Evolutionary conservation across 2,888 invertebrate genomes (phyloP).

Genomic region (Andricus curvator): DNA sequence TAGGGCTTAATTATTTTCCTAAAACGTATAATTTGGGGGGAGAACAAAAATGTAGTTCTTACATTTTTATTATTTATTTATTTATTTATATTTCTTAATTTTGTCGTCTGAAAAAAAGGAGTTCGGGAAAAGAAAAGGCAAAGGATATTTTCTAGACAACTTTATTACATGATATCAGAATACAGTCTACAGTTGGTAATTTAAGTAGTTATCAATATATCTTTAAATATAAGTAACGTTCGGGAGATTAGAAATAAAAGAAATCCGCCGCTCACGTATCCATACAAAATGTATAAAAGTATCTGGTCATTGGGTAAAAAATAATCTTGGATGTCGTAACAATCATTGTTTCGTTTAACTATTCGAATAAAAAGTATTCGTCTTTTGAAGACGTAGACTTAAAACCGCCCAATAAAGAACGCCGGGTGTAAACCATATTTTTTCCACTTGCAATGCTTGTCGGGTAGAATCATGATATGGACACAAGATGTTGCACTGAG

Average conservation of each 20-base stretch:
- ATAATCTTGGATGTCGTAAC: slow-evolving; percentile 66
- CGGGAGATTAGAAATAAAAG: slow-evolving; percentile 69
- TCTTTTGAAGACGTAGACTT: slow-evolving; percentile 29
- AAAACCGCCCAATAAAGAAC: slow-evolving; percentile 24
- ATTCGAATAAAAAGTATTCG: slow-evolving; percentile 63
- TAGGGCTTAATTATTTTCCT: too few species aligned
- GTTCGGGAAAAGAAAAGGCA: not conserved
- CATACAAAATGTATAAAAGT: slow-evolving; percentile 70
- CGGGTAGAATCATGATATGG: slow-evolving; percentile 51
- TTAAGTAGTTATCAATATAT: slow-evolving; percentile 72
- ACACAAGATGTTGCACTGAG: slow-evolving; percentile 61
- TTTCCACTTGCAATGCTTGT: slow-evolving; percentile 42
- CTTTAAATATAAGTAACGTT: slow-evolving; percentile 75
- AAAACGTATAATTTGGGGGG: too few species aligned
- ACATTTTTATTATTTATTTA: too few species aligned
- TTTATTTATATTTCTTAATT: too few species aligned
- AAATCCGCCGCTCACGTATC: slow-evolving; percentile 65
- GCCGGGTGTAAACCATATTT: slow-evolving; percentile 26
- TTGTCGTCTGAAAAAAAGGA: too few species aligned
- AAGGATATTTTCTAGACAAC: slow-evolving; percentile 72
- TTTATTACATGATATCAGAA: slow-evolving; percentile 75
- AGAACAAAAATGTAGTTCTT: too few species aligned
- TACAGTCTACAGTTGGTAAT: slow-evolving; percentile 75
- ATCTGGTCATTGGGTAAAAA: slow-evolving; percentile 65
- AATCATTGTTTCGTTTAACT: slow-evolving; percentile 57